Conservation (phyloP, 1,140 invertebrate species). For the Drosophila elegans region DNA sequence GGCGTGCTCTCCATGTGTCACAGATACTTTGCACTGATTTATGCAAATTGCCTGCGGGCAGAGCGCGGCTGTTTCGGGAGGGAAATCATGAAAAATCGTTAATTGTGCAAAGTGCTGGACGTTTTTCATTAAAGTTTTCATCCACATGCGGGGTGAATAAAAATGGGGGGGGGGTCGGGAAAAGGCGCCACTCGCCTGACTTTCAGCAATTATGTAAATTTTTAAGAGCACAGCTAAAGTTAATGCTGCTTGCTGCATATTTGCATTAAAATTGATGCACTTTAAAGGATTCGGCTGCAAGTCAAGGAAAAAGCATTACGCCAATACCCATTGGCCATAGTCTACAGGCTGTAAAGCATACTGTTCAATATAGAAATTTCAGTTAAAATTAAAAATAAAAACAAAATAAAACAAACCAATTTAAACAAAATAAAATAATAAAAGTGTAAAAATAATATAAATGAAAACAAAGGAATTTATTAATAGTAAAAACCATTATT, state of each 20-base stretch:
- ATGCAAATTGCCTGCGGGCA: slow-evolving; percentile 71
- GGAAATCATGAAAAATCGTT: slow-evolving; percentile 80
- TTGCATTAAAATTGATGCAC: slow-evolving; percentile 80
- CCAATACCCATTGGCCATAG: slow-evolving; percentile 12
- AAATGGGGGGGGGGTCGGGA: neutral
- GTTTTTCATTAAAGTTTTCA: slow-evolving; percentile 66
- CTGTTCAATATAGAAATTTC: neutral
- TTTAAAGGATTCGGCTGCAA: slow-evolving; percentile 61
- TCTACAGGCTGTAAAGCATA: too few species aligned
- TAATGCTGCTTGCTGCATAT: slow-evolving; percentile 75
- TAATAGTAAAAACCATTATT: too few species aligned
- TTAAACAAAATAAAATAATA: too few species aligned
- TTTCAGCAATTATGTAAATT: slow-evolving; percentile 75
- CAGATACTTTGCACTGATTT: slow-evolving; percentile 82
- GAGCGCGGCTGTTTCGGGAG: slow-evolving; percentile 33
- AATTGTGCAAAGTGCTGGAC: slow-evolving; percentile 77
- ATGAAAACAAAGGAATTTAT: too few species aligned
- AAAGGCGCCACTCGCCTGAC: slow-evolving; percentile 47
- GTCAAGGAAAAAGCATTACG: slow-evolving; percentile 35
- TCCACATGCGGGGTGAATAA: slow-evolving; percentile 3
- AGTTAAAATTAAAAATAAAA: neutral
- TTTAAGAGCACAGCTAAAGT: slow-evolving; percentile 68
- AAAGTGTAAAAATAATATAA: neutral
- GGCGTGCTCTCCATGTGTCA: slow-evolving; percentile 65
- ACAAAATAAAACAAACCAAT: too few species aligned